phyloP scores from a whole-genome alignment of 2,797 vertebrate genomes.

The Helostoma temminkii region DNA sequence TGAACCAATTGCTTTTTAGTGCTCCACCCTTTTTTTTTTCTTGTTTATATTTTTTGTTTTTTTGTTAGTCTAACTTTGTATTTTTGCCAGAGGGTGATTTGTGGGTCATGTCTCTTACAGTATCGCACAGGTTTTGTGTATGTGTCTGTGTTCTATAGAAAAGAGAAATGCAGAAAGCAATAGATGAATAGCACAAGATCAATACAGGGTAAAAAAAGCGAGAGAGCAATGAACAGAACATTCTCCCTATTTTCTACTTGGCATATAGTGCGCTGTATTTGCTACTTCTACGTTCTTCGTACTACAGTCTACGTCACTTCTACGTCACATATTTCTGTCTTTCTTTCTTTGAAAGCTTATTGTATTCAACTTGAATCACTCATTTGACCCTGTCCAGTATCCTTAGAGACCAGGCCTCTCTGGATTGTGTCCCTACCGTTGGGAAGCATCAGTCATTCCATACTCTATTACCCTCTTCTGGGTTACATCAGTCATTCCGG shows the following conservation, averaged over 20 bases:
- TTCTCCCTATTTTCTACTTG: slow-evolving; percentile 19
- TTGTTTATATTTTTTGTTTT: neutral
- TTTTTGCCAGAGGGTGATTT: neutral
- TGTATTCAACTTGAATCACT: slow-evolving; percentile 25
- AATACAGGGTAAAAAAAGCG: neutral
- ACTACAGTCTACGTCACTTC: too few relatives aligned
- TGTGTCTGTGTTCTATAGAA: neutral
- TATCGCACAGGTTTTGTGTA: slow-evolving; percentile 7
- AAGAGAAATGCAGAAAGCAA: neutral
- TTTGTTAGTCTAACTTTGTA: slow-evolving; percentile 7
- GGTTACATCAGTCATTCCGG: slow-evolving; percentile 74
- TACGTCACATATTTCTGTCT: neutral
- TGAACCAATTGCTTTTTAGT: slow-evolving; percentile 43
- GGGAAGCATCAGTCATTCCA: slow-evolving; percentile 76
- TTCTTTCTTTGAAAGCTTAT: neutral
- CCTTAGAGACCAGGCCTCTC: slow-evolving; percentile 38
- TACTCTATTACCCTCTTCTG: slow-evolving; percentile 76
- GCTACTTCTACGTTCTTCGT: too few relatives aligned
- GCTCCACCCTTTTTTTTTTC: slow-evolving; percentile 24
- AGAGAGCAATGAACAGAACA: neutral
- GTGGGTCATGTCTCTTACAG: neutral
- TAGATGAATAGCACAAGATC: neutral
- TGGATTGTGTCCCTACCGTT: slow-evolving; percentile 36
- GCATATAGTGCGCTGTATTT: slow-evolving; percentile 11
- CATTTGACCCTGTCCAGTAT: slow-evolving; percentile 50